Evolutionary conservation across 1,140 invertebrate genomes (phyloP).

Genomic region (Camponotus vicinus): DNA sequence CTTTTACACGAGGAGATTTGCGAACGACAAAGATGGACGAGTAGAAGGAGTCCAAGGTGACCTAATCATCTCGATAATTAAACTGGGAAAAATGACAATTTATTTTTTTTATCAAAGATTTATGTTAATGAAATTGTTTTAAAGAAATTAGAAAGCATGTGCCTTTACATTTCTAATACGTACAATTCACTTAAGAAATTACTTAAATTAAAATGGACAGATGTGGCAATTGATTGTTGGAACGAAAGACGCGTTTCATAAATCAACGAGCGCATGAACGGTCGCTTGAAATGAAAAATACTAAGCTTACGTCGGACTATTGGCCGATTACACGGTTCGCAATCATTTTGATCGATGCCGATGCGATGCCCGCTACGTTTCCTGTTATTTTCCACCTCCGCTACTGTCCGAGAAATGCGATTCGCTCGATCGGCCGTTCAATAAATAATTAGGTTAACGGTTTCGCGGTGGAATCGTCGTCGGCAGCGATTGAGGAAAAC

Average conservation of each 20-base stretch:
- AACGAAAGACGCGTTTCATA: conserved; percentile 41
- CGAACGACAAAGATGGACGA: not conserved
- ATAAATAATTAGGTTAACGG: conserved; percentile 76
- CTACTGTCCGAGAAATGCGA: conserved; percentile 42
- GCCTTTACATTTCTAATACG: conserved; percentile 10
- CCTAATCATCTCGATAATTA: not conserved
- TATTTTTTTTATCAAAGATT: not conserved
- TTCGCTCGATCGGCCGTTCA: conserved; percentile 37
- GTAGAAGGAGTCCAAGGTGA: not conserved
- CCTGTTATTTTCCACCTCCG: conserved; percentile 36
- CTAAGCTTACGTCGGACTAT: conserved; percentile 8
- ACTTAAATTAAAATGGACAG: conserved; percentile 16
- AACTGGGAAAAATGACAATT: not conserved
- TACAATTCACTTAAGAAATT: conserved; percentile 40
- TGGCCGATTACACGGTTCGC: conserved; percentile 48
- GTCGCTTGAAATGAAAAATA: conserved; percentile 1
- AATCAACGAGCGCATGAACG: conserved; percentile 37
- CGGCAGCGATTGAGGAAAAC: conserved; percentile 61
- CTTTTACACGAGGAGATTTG: not conserved
- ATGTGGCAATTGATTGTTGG: conserved; percentile 36
- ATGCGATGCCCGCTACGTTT: conserved; percentile 41
- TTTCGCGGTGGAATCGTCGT: conserved; percentile 58
- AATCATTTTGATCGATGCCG: conserved; percentile 50
- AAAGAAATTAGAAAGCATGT: conserved; percentile 45
- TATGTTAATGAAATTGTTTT: not conserved